Evolutionary conservation across 2,888 invertebrate genomes (phyloP), one percentile per base, ranked within the genome.

Genomic region (Laspeyria flexula): DNA sequence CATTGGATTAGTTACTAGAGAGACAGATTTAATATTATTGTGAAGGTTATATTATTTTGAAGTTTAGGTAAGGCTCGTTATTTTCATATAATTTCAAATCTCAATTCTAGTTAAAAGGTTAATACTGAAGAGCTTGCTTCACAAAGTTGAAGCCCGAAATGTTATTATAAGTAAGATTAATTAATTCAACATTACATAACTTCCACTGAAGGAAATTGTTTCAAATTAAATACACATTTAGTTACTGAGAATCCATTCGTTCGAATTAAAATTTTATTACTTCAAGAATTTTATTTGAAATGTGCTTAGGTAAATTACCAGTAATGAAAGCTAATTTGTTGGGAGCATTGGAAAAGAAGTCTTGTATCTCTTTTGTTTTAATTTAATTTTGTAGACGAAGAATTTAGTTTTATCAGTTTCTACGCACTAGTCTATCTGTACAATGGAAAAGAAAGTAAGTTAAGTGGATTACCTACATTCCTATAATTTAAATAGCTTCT

Each of bases 151-250:
- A 45, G 45, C 54, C 41, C 29, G 16, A 56, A 61, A 61, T 64
- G 47, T 66, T 66, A 68, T 61, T 64, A 43, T 49, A 68, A 58
- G 57, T 55, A 51, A 60, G 56, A 68, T 71, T 73, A 66, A 71
- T 71, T 73, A 60, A 62, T 72, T 56, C 53, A 57, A 58, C 53
- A 50, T 46, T 58, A 43, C 56, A 43, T 43, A 65, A 57, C 54
- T 60, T 57, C 41, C 55, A 54, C 42, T 55, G 29, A 64, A 56
- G 57, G 50, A 54, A 65, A 64, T 57, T 65, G 52, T 58, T 71
- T 61, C 42, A 57, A 65, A 55, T 67, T 61, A 59, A 60, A 62
- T 53, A 67, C 35, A 61, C 61, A 62, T 48, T 60, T 18, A 49
- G 43, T 43, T 53, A 47, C 46, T 10, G 37, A 50, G 35, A 43